Base-by-base conservation (phyloP, 1,140 invertebrate species). In the Chironomus striatipennis region DNA sequence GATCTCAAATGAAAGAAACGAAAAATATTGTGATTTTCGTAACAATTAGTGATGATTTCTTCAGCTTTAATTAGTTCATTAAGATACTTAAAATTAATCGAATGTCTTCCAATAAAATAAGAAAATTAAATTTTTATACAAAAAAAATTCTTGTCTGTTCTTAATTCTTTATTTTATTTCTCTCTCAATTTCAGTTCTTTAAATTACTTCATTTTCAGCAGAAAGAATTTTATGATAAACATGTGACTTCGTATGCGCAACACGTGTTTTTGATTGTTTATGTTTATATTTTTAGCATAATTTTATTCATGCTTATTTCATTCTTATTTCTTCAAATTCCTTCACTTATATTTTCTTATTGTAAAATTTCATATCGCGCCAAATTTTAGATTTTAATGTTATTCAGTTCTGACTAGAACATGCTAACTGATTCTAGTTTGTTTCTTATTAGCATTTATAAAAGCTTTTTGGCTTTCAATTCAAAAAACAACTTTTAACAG, bases 91-190 rank as follows among this genome's bases (percentile, higher is more conserved):
- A 18, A 70, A 70, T 21, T 20, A 70, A 70, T 70, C 65, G 20
- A 70, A 70, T 70, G 65, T 70, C 65, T 70, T 70, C 65, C 65
- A 70, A 70, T 70, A 70, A 70, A 70, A 70, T 70, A 70, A 70
- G 65, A 70, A 70, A 70, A 70, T 9, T 21, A n/a, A 20, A 70
- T 10, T 70, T 67, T 70, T 70, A 70, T 20, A 70, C n/a, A 21
- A 70, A 70, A 18, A 18, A 20, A 20, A 67, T 67, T 70, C 18
- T 70, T 70, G n/a, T 70, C 15, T 18, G 17, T 70, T 20, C 18
- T 70, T 21, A 20, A 7, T 18, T 67, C n/a, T 10, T 18, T 70
- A 4, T 34, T 34, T 34, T 34, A n/a, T n/a, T n/a, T n/a, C n/a
- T n/a, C n/a, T 21, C 10, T 20, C 6, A 70, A 70, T 34, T 34